Conservation (phyloP, 1,140 invertebrate genomes). For the Babylonia areolata region DNA sequence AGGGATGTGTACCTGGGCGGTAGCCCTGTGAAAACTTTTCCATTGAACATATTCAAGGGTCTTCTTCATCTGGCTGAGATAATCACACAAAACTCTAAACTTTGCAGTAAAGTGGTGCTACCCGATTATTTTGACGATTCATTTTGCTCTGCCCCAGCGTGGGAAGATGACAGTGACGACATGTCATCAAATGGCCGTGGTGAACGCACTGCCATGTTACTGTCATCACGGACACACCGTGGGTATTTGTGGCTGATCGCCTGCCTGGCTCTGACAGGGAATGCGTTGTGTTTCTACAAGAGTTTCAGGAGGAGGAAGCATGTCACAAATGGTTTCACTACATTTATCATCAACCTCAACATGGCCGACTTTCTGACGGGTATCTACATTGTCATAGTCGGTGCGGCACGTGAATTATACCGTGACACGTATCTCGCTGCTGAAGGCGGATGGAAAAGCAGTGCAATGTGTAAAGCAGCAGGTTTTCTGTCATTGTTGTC, state of each 20-base stretch:
- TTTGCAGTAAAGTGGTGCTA: slow-evolving; percentile 53
- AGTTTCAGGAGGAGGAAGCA: slow-evolving; percentile 1
- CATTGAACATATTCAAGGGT: background rate
- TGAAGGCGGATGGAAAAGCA: slow-evolving; percentile 55
- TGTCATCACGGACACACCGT: slow-evolving; percentile 48
- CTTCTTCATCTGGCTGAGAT: background rate
- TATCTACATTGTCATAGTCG: slow-evolving; percentile 68
- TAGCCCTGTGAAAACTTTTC: background rate
- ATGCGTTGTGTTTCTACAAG: slow-evolving; percentile 47
- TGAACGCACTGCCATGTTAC: slow-evolving; percentile 53
- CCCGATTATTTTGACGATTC: slow-evolving; percentile 37
- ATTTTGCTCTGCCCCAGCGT: slow-evolving; percentile 49
- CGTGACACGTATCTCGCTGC: slow-evolving; percentile 58
- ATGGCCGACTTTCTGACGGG: slow-evolving; percentile 69
- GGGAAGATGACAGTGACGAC: slow-evolving; percentile 38
- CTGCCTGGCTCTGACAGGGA: slow-evolving; percentile 48
- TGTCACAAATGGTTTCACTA: slow-evolving; percentile 41
- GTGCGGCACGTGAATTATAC: slow-evolving; percentile 28
- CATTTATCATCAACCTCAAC: slow-evolving; percentile 64
- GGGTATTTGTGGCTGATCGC: slow-evolving; percentile 58
- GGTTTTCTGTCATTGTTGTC: slow-evolving; percentile 63
- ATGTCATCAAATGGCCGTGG: no score
- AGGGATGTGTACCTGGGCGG: background rate
- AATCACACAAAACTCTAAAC: slow-evolving; percentile 46
- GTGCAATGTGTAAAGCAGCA: slow-evolving; percentile 57